Evolutionary conservation across 2,113 vertebrate genomes (phyloP).

Genomic region (Falco punctatus): DNA sequence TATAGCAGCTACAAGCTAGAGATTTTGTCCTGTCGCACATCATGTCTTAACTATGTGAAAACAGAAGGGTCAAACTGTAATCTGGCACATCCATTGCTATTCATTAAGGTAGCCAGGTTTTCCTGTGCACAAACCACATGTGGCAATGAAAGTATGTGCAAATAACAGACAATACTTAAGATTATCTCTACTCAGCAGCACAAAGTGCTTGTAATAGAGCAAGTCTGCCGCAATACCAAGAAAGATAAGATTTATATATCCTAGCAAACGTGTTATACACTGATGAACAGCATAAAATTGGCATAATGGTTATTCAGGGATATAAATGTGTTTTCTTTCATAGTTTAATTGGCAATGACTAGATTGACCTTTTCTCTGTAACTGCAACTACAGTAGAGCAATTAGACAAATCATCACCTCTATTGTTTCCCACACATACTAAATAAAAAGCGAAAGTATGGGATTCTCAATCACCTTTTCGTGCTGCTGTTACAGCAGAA

Average conservation of each 20-base stretch:
- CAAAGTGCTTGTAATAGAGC: slow-evolving; percentile 45
- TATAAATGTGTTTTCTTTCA: slow-evolving; percentile 67
- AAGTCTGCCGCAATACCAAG: slow-evolving; percentile 39
- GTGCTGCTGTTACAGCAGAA: background rate
- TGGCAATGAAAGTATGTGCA: slow-evolving; percentile 25
- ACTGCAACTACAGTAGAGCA: slow-evolving; percentile 69
- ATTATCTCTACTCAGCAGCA: slow-evolving; percentile 66
- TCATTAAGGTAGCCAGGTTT: slow-evolving; percentile 20
- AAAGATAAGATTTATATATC: slow-evolving; percentile 68
- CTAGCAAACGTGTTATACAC: slow-evolving; percentile 47
- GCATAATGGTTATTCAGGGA: slow-evolving; percentile 66
- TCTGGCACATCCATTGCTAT: background rate
- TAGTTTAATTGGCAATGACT: slow-evolving; percentile 76
- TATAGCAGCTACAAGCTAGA: background rate
- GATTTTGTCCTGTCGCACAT: background rate
- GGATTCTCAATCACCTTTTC: slow-evolving; percentile 27
- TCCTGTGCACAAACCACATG: slow-evolving; percentile 20
- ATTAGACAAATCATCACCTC: slow-evolving; percentile 67
- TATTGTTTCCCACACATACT: background rate
- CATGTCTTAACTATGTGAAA: background rate
- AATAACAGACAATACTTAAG: slow-evolving; percentile 54
- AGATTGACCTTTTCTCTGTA: slow-evolving; percentile 77
- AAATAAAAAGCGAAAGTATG: slow-evolving; percentile 40
- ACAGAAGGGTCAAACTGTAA: background rate
- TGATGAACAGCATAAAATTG: slow-evolving; percentile 71